These are phyloP conservation scores for Atta colombica DNA, from an alignment of 1,140 invertebrate species.

Conservation along the genomic window DNA sequence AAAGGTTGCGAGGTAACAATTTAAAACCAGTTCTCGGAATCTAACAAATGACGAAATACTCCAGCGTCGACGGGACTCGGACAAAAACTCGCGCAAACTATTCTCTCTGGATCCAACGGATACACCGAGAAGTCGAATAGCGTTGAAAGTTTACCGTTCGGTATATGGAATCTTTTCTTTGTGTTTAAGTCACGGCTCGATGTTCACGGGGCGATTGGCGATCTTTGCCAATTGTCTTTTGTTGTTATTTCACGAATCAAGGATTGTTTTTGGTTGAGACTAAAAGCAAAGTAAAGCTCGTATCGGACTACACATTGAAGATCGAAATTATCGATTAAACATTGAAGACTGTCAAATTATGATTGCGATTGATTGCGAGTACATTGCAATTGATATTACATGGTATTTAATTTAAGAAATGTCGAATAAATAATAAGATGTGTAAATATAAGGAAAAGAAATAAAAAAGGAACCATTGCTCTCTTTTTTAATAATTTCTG, in stretches of 20 bases:
- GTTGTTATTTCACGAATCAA: neutral
- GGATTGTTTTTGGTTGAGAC: neutral
- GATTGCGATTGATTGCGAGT: too few relatives aligned
- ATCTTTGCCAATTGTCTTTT: slow-evolving; percentile 11
- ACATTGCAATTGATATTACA: too few relatives aligned
- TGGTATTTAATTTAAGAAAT: too few relatives aligned
- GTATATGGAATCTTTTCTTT: slow-evolving; percentile 51
- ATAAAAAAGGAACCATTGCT: too few relatives aligned
- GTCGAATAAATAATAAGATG: too few relatives aligned
- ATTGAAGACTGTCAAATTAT: too few relatives aligned
- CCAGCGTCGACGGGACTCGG: slow-evolving; percentile 55
- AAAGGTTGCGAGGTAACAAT: slow-evolving; percentile 60
- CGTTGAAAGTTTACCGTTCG: slow-evolving; percentile 40
- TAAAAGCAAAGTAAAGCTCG: slow-evolving; percentile 4
- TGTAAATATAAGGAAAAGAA: too few relatives aligned
- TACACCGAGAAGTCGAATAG: slow-evolving; percentile 43
- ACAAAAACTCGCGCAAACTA: slow-evolving; percentile 60
- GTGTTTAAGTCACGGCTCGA: slow-evolving; percentile 50
- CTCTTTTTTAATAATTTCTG: too few relatives aligned
- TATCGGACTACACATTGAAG: too few relatives aligned
- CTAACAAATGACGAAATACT: slow-evolving; percentile 63
- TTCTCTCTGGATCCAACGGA: slow-evolving; percentile 60
- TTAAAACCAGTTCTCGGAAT: slow-evolving; percentile 69
- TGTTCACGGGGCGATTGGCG: slow-evolving; percentile 19
- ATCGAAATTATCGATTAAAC: too few relatives aligned